Evolutionary conservation across 2,113 vertebrate genomes (phyloP), one percentile per base, ranked within the genome.

Genomic region (Puntigrus tetrazona): DNA sequence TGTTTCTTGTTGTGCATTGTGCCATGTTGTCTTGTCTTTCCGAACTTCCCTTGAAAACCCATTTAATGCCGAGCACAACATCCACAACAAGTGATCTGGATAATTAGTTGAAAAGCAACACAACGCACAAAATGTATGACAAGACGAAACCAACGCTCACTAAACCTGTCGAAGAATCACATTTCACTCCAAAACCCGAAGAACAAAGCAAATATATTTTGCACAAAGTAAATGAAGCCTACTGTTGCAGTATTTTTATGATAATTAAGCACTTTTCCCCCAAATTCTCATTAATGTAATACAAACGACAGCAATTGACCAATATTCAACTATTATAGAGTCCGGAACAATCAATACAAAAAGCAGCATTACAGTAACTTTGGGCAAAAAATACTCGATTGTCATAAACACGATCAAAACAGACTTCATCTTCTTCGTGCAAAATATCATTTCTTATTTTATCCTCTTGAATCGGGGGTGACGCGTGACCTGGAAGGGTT

Each of bases 11-110:
- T 86, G 86, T 81, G 81, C 86, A 89, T 92, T 92, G 90, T 93
- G 90, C 88, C 89, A 90, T 89, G 91, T 91, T 92, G 87, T 90
- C 88, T 88, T 86, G 87, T 90, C 88, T 88, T 86, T 89, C 72
- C 88, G 89, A 82, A 88, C 87, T 88, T 90, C 76, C 78, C 86
- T 82, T 86, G 85, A 85, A 90, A 88, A 61, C 65, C 5, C 87
- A 73, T 84, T 88, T 85, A 69, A 75, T 81, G 89, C 82, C 78
- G 84, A 87, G 87, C 88, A 80, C 85, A 87, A 85, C 85, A 92
- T 85, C 84, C 81, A 89, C 87, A 87, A 84, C 65, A 82, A 88
- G 70, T 91, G 83, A 92, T 87, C 85, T 87, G 38, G 38, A 88
- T 74, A 86, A 70, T 38, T 18, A 43, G 45, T 84, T 78, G 85